Percentiles rank a stretch among this genome's conserved stretches.
Conservation (phyloP, 2,113 vertebrate species). For the Erythrocercus mccallii region DNA sequence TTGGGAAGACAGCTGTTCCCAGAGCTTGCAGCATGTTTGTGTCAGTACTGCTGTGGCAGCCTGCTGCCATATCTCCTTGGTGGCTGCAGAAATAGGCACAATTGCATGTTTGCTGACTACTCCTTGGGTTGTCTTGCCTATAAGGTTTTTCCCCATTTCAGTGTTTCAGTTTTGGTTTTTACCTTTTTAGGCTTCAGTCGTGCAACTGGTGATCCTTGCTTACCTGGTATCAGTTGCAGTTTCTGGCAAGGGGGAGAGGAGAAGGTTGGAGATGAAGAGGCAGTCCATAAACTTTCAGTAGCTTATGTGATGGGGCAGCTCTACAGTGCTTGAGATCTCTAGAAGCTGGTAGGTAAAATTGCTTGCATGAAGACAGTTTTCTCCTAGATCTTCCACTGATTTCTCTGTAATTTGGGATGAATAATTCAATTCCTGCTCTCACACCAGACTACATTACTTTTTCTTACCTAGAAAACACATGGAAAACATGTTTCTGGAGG, state of each 20-base stretch:
- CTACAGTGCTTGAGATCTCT: not conserved
- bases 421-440: not conserved
- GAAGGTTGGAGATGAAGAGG: not conserved
- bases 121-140: not conserved
- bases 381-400: not conserved
- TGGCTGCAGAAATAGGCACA: not conserved
- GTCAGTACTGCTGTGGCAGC: not conserved
- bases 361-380: not conserved
- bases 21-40: not conserved
- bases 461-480: not conserved
- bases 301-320: not conserved
- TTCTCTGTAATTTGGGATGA: not conserved
- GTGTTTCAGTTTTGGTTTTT: not conserved
- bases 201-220: not conserved
- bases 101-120: not conserved
- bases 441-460: not conserved
- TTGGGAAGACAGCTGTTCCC: not conserved
- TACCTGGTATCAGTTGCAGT: not conserved
- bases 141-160: not conserved
- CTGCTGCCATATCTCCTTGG: not conserved
- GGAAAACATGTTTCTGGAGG: rapidly evolving
- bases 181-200: not conserved
- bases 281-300: not conserved
- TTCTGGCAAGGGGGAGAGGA: not conserved
- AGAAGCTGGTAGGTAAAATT: not conserved